phyloP scores from a whole-genome alignment of 2,888 invertebrate genomes.

The Zeuzera pyrina region DNA sequence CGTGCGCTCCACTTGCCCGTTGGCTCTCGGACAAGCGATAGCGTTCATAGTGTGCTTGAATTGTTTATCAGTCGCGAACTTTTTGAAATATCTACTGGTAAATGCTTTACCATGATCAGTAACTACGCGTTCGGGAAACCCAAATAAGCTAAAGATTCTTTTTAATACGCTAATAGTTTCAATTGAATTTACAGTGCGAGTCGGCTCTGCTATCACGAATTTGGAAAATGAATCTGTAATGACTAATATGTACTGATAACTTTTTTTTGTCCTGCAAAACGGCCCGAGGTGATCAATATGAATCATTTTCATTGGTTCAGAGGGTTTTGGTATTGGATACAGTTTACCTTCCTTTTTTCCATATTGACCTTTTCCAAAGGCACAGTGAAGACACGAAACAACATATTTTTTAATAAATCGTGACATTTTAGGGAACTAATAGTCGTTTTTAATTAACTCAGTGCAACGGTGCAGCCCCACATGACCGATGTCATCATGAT shows the following conservation, averaged over 20 bases:
- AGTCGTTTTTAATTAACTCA: slow-evolving; percentile 20
- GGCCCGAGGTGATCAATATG: slow-evolving; percentile 3
- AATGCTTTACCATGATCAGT: slow-evolving; percentile 3
- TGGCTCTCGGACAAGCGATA: slow-evolving; percentile 5
- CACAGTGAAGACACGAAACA: too few relatives aligned
- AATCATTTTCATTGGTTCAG: neutral
- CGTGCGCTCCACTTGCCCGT: slow-evolving; percentile 6
- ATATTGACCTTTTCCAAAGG: slow-evolving; percentile 23
- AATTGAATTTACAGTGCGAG: slow-evolving; percentile 1
- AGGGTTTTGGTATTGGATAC: neutral
- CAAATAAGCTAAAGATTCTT: slow-evolving; percentile 2
- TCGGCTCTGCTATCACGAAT: slow-evolving; percentile 2
- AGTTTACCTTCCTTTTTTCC: slow-evolving; percentile 3
- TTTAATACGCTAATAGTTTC: neutral
- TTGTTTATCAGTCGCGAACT: neutral
- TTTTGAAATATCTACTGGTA: neutral
- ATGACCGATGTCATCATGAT: too few relatives aligned
- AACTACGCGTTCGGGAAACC: slow-evolving; percentile 2
- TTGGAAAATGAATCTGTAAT: slow-evolving; percentile 6
- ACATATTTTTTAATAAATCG: too few relatives aligned
- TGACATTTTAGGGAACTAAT: too few relatives aligned
- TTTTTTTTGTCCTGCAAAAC: neutral
- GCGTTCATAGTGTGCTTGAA: slow-evolving; percentile 4
- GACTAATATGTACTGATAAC: neutral
- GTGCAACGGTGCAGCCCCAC: slow-evolving; percentile 18